Base-by-base conservation (phyloP, 1,140 invertebrate genomes). In the Orchestia grillus region DNA sequence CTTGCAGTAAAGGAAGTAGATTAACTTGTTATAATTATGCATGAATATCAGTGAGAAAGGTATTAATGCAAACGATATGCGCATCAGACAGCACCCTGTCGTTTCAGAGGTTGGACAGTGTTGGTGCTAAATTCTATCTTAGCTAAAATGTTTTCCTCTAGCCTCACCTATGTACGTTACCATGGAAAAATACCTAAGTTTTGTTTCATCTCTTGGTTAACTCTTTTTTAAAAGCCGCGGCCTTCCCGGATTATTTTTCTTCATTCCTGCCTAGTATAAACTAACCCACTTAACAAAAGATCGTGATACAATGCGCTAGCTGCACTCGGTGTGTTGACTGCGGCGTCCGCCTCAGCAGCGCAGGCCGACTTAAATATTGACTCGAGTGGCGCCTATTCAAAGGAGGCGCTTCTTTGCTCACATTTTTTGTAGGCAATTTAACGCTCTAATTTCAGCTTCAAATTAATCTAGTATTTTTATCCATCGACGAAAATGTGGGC, bases 371-470 rank as follows among this genome's bases (percentile, higher is more conserved):
- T 91, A 91, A 91, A 91, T 91, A 91, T 91, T 91, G 23, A 91
- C 88, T 91, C 44, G 88, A 91, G 88, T 43, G 44, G 88, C 88
- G 88, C 88, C 88, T 91, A 91, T 91, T 91, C 41, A 91, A 43
- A 43, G 88, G 41, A 91, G 88, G 88, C 88, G 44, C 88, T 91
- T 91, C 44, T 44, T 91, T 91, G 41, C 41, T 41, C 0, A 11
- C 28, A 28, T 91, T 91, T 88, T 91, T 91, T 91, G 88, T 91
- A 43, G 88, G 88, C 88, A 91, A 91, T 91, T 91, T 91, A 91
- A 91, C 88, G 88, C 88, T 91, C 88, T 91, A 91, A 43, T 91
- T 91, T 91, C 41, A 15, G 41, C 88, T 91, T 91, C 88, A 91
- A 91, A 91, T 91, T 91, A 91, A 91, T 91, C 88, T 91, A 15